phyloP scores from a whole-genome alignment of 2,888 invertebrate genomes.

The Abrostola triplasia region DNA sequence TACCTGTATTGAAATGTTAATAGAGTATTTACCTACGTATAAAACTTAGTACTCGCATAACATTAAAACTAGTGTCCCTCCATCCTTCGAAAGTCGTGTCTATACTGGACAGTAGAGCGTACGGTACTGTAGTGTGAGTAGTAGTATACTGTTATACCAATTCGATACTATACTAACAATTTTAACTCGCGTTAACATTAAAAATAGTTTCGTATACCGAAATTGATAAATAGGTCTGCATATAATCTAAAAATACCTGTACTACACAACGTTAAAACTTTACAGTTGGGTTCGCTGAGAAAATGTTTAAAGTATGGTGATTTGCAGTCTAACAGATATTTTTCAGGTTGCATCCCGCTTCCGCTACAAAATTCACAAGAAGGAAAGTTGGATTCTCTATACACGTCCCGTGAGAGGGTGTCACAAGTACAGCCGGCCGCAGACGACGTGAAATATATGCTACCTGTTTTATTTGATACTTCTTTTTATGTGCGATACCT shows the following conservation, averaged over 20 bases:
- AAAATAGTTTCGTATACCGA: conserved; percentile 29
- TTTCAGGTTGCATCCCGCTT: conserved; percentile 40
- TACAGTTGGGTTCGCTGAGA: conserved; percentile 17
- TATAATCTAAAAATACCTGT: conserved; percentile 43
- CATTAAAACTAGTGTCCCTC: conserved; percentile 87
- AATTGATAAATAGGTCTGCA: conserved; percentile 46
- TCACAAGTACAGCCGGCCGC: conserved; percentile 63
- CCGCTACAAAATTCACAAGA: conserved; percentile 26
- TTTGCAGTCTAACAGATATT: conserved; percentile 31
- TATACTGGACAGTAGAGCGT: conserved; percentile 84
- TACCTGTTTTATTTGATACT: conserved; percentile 57
- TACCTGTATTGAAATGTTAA: no score
- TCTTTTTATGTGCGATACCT: conserved; percentile 48
- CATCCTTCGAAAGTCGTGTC: conserved; percentile 89
- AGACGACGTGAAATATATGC: conserved; percentile 59
- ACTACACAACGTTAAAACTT: conserved; percentile 39
- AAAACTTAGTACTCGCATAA: conserved; percentile 82
- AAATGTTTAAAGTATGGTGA: conserved; percentile 32
- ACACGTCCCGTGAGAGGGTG: conserved; percentile 56
- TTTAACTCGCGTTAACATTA: conserved; percentile 14
- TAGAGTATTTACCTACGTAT: no score
- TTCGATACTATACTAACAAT: not conserved
- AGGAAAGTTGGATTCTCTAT: conserved; percentile 41
- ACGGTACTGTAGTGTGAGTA: conserved; percentile 38
- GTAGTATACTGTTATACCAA: no score